A percentile compares a stretch with the other conserved stretches of the same genome.
Evolutionary conservation across 2,888 invertebrate genomes (phyloP).

Genomic region (Heliconius sara): DNA sequence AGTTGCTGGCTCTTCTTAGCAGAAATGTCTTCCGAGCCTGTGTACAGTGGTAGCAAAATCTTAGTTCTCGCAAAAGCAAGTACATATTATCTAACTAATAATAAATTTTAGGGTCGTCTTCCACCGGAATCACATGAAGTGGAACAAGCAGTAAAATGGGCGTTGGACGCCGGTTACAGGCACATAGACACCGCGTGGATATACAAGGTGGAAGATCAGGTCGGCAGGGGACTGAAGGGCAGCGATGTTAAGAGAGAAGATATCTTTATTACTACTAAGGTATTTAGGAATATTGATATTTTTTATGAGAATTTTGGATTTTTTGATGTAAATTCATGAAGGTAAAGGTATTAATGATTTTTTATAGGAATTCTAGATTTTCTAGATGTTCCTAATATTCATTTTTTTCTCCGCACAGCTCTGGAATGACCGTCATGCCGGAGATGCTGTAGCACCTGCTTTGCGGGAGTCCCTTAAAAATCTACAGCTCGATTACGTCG

Average conservation of each 20-base stretch:
- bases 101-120: constrained; percentile 51
- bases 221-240: constrained; percentile 79
- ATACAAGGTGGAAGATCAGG: constrained; percentile 83
- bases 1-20: too few species aligned
- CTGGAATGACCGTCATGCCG: constrained; percentile 67
- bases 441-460: constrained; percentile 83
- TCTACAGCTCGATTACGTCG: constrained; percentile 64
- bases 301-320: too few species aligned
- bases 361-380: too few species aligned
- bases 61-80: too few species aligned
- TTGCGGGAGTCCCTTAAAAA: constrained; percentile 72
- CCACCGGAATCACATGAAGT: constrained; percentile 60
- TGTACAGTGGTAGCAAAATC: too few species aligned
- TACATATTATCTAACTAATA: too few species aligned
- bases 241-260: constrained; percentile 79
- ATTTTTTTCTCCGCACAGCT: constrained; percentile 54
- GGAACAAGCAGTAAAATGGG: constrained; percentile 76
- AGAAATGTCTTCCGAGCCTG: too few species aligned
- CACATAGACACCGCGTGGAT: constrained; percentile 86
- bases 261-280: constrained; percentile 84
- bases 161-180: constrained; percentile 85
- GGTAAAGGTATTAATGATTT: too few species aligned
- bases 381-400: neutral
- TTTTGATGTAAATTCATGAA: too few species aligned
- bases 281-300: constrained; percentile 44